Base-by-base conservation (phyloP, 1,140 invertebrate genomes). In the Aphelenchoides besseyi region DNA sequence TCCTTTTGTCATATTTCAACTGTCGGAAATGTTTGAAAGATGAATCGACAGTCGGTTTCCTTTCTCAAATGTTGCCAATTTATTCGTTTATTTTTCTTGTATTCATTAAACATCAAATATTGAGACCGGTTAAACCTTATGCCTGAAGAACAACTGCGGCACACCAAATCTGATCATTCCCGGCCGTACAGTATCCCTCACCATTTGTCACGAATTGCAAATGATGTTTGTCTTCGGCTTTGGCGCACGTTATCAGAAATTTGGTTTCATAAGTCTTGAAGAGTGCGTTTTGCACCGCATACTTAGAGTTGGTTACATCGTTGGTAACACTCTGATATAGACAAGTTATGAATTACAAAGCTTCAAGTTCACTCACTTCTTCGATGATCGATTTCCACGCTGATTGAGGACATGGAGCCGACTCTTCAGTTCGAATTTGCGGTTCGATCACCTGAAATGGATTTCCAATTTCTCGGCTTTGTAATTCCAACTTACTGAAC, bases 161-260 rank as follows among this genome's bases (percentile, higher is more conserved):
- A 33, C 70, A 72, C 52, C 72, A 74, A 63, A 72, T 12, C 18
- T 66, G 3, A 5, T 74, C 33, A 32, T 72, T 74, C 30, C 69
- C 70, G 33, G 28, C 26, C n/a, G 29, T 23, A 48, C 70, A 72
- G 71, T 72, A 72, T 23, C 30, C 70, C 16, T 72, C 72, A 16
- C 70, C 70, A 52, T 74, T 72, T 23, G 71, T 35, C 18, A 74
- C 48, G 37, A 72, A 72, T n/a, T 74, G 33, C 0, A 59, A 32
- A 23, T 52, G 29, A 26, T 23, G 18, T n/a, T 72, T 63, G 48
- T 28, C 33, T 8, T 52, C 54, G 3, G 48, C 9, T 23, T 72
- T 64, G 3, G 37, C 70, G 37, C 70, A 72, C 9, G 71, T 23
- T 5, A 72, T 54, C n/a, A 72, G 32, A 29, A 72, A 72, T 30